Evolutionary conservation across 2,888 invertebrate genomes (phyloP).

Genomic region (Andrena bicolor): DNA sequence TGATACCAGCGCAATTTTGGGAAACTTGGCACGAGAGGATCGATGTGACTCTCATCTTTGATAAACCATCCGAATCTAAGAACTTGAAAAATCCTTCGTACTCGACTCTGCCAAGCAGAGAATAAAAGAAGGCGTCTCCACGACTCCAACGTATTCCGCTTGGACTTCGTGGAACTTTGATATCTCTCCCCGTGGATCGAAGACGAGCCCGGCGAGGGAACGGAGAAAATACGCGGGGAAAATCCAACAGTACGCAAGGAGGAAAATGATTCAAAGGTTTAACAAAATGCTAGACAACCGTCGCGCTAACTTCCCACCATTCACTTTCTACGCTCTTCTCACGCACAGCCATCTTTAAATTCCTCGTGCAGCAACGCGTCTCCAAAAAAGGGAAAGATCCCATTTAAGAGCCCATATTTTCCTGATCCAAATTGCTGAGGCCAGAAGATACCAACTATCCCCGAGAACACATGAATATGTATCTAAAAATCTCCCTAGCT

Average conservation of each 20-base stretch:
- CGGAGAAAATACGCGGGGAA: neutral
- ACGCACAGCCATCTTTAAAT: slow-evolving; percentile 41
- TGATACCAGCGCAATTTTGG: slow-evolving; percentile 45
- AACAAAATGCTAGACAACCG: slow-evolving; percentile 44
- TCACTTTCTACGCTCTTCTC: slow-evolving; percentile 57
- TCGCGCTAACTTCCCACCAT: slow-evolving; percentile 53
- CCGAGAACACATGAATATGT: no score
- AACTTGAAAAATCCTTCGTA: neutral
- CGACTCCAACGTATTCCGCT: neutral
- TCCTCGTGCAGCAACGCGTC: slow-evolving; percentile 19
- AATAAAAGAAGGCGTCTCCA: neutral
- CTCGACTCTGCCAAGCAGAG: neutral
- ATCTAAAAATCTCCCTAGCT: no score
- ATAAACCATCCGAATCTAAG: neutral
- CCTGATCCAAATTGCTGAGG: neutral
- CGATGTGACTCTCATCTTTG: neutral
- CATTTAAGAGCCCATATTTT: neutral
- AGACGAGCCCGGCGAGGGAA: neutral
- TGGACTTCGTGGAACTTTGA: neutral
- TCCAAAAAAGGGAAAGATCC: slow-evolving; percentile 15
- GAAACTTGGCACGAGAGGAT: slow-evolving; percentile 4
- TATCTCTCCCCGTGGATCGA: neutral
- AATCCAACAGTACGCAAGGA: neutral
- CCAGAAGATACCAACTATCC: no score
- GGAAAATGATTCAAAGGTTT: slow-evolving; percentile 10